A percentile compares a stretch with the other conserved stretches of the same genome.
phyloP scores from a whole-genome alignment of 1,140 invertebrate species.

The Megalonaias nervosa region DNA sequence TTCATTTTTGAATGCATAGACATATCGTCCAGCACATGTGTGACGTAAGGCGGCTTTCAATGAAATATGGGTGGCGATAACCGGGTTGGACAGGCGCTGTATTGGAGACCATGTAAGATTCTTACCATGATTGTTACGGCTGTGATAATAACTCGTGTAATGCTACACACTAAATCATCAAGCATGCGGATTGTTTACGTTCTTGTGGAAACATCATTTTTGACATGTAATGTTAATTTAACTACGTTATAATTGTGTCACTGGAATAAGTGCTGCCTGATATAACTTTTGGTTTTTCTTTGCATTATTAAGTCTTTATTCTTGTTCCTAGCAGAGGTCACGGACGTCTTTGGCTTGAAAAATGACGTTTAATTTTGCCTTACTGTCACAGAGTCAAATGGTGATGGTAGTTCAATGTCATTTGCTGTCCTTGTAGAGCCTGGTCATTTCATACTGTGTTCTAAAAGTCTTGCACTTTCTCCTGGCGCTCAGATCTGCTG shows the following conservation, averaged over 20 bases:
- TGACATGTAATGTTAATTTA: conserved; percentile 36
- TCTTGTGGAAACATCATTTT: conserved; percentile 15
- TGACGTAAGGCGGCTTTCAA: too few species aligned
- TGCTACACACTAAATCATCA: too few species aligned
- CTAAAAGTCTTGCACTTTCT: conserved; percentile 44
- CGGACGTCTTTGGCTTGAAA: conserved; percentile 62
- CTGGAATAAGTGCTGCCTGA: conserved; percentile 56
- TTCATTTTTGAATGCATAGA: too few species aligned
- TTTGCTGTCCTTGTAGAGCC: conserved; percentile 53
- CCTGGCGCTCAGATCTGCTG: conserved; percentile 31
- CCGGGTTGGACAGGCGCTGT: too few species aligned
- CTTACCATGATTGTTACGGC: too few species aligned
- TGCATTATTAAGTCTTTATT: conserved; percentile 49
- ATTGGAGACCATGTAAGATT: too few species aligned
- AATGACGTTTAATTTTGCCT: conserved; percentile 55
- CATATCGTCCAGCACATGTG: too few species aligned
- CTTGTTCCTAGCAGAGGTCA: conserved; percentile 58
- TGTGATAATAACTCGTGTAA: too few species aligned
- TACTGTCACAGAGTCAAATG: conserved; percentile 45
- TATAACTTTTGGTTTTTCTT: conserved; percentile 51
- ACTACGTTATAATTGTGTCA: too few species aligned
- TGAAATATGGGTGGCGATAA: too few species aligned
- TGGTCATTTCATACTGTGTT: conserved; percentile 53
- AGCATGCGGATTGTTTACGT: too few species aligned
- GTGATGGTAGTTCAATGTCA: conserved; percentile 48